These are phyloP conservation scores for Ischnus inquisitorius DNA, from an alignment of 2,888 invertebrate species.

Conservation along the genomic window DNA sequence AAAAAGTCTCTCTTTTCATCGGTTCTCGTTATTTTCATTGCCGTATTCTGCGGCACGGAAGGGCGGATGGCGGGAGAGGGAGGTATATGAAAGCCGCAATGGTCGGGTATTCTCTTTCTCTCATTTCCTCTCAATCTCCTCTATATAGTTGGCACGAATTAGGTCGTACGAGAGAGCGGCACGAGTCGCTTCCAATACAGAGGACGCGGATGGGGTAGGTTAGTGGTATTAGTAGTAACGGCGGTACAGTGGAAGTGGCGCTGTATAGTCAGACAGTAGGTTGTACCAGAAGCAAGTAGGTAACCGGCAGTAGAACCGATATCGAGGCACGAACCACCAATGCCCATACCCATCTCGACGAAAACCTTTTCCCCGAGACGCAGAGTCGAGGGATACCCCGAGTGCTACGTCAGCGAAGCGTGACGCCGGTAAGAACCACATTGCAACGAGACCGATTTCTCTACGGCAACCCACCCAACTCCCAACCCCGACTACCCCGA, in stretches of 20 bases:
- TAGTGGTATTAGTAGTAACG: slow-evolving; percentile 12
- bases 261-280: background rate
- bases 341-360: slow-evolving; percentile 56
- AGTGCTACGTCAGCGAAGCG: slow-evolving; percentile 76
- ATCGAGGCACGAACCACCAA: slow-evolving; percentile 71
- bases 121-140: slow-evolving; percentile 7
- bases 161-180: slow-evolving; percentile 29
- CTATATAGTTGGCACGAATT: slow-evolving; percentile 37
- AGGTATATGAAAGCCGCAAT: background rate
- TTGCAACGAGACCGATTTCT: slow-evolving; percentile 70
- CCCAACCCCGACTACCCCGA: background rate
- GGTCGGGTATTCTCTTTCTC: background rate
- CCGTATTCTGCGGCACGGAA: background rate
- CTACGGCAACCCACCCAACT: background rate
- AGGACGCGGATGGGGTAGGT: slow-evolving; percentile 8
- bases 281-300: slow-evolving; percentile 8
- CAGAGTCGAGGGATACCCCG: slow-evolving; percentile 42
- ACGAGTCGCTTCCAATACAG: background rate
- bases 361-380: slow-evolving; percentile 4
- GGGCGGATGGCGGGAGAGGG: too few species aligned
- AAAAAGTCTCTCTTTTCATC: background rate
- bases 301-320: slow-evolving; percentile 57
- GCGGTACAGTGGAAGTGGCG: background rate
- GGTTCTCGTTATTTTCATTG: slow-evolving; percentile 16
- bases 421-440: slow-evolving; percentile 71